Conservation (phyloP, 1,140 invertebrate species). For the Drosophila murphyi region DNA sequence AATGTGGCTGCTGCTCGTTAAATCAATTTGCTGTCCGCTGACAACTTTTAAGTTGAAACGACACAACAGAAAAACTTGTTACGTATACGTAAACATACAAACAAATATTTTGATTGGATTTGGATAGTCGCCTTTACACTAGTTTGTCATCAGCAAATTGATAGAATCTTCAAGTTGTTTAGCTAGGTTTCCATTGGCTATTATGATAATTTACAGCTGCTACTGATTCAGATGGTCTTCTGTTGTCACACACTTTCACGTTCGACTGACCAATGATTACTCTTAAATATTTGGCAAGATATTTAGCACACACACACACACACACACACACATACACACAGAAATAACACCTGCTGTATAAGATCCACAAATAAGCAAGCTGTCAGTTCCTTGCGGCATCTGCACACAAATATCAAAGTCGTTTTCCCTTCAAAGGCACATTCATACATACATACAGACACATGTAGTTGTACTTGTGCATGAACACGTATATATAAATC, state of each 20-base stretch:
- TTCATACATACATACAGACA: background rate
- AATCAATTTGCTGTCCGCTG: conserved; percentile 64
- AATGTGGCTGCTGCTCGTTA: conserved; percentile 71
- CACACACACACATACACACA: conserved; percentile 14
- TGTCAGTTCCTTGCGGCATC: conserved; percentile 35
- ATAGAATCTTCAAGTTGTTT: conserved; percentile 77
- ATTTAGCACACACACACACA: conserved; percentile 46
- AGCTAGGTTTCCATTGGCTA: conserved; percentile 43
- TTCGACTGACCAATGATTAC: conserved; percentile 37
- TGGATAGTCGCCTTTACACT: conserved; percentile 31
- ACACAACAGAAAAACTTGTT: conserved; percentile 64
- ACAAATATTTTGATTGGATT: conserved; percentile 41
- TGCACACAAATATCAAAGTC: conserved; percentile 73
- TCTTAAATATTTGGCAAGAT: conserved; percentile 64
- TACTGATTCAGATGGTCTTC: background rate
- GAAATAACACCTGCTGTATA: conserved; percentile 36
- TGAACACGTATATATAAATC: conserved; percentile 14
- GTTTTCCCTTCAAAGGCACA: conserved; percentile 59
- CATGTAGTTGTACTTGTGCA: too few species aligned
- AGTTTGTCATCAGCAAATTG: conserved; percentile 63
- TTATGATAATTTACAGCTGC: conserved; percentile 68
- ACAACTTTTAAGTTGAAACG: conserved; percentile 40
- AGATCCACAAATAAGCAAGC: conserved; percentile 46
- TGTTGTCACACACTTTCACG: conserved; percentile 22
- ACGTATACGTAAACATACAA: conserved; percentile 16